Evolutionary conservation across 2,113 vertebrate genomes (phyloP).

Genomic region (Bothrops jararaca): DNA sequence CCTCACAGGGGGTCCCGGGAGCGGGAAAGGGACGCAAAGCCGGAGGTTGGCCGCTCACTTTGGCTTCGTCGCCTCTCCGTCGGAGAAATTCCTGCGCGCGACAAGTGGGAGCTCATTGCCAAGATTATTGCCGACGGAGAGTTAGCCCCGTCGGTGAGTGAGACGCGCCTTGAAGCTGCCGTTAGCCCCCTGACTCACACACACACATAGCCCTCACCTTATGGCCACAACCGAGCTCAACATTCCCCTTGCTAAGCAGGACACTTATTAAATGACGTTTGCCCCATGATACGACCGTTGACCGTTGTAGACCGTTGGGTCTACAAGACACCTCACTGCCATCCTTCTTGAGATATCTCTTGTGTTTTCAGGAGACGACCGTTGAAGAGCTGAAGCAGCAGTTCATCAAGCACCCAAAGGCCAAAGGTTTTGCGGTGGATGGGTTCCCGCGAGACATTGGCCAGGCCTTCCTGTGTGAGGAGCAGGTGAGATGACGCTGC

Average conservation of each 20-base stretch:
- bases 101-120: conserved; percentile 72
- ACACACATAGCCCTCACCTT: no score
- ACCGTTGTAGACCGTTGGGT: no score
- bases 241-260: no score
- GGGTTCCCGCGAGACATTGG: conserved; percentile 71
- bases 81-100: conserved; percentile 66
- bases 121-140: conserved; percentile 66
- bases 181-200: no score
- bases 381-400: conserved; percentile 72
- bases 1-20: conserved; percentile 66
- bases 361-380: conserved; percentile 60
- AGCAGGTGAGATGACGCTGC: conserved; percentile 55
- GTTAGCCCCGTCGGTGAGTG: conserved; percentile 53
- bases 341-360: background rate
- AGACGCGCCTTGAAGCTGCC: no score
- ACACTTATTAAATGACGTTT: no score
- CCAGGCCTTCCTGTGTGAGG: conserved; percentile 70
- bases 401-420: conserved; percentile 67
- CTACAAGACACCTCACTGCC: background rate
- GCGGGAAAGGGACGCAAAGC: conserved; percentile 71
- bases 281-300: no score
- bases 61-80: conserved; percentile 64
- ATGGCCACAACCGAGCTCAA: no score
- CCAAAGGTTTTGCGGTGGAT: conserved; percentile 68
- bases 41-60: conserved; percentile 62